Conservation (phyloP, 2,797 vertebrate species). For the Moxostoma hubbsi region DNA sequence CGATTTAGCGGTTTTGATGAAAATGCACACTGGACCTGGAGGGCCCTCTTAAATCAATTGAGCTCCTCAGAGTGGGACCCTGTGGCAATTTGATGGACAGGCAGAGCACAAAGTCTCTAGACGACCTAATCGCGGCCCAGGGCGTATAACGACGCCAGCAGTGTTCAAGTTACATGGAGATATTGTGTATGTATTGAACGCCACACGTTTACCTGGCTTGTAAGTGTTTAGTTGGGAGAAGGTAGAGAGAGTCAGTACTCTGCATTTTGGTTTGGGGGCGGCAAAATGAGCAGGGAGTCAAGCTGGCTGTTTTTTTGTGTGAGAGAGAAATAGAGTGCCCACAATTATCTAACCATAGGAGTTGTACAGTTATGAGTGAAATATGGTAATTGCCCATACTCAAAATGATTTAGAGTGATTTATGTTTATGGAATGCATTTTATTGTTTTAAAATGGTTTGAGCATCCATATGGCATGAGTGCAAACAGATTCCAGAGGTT, state of each 20-base stretch:
- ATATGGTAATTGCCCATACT: constrained; percentile 35
- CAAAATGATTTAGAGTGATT: constrained; percentile 34
- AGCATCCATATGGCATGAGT: constrained; percentile 14
- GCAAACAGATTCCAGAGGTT: neutral
- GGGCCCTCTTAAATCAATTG: constrained; percentile 63
- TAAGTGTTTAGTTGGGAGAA: constrained; percentile 36
- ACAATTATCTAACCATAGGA: constrained; percentile 39
- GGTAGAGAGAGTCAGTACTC: neutral
- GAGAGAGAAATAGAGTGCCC: constrained; percentile 10
- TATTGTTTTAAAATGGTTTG: constrained; percentile 7
- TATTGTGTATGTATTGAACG: constrained; percentile 55
- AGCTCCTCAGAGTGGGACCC: constrained; percentile 48
- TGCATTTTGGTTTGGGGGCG: neutral
- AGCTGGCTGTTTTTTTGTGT: neutral
- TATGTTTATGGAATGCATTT: constrained; percentile 40
- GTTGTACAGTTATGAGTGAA: constrained; percentile 43
- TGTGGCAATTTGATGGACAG: constrained; percentile 49
- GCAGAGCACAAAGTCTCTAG: constrained; percentile 41
- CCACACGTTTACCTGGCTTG: constrained; percentile 27
- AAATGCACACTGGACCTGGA: constrained; percentile 58
- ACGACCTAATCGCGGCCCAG: constrained; percentile 49
- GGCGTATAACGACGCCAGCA: constrained; percentile 45
- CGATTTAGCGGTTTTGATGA: constrained; percentile 64
- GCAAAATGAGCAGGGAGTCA: neutral
- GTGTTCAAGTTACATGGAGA: constrained; percentile 39